phyloP scores from a whole-genome alignment of 2,888 invertebrate species.

The Oegoconia quadripuncta region DNA sequence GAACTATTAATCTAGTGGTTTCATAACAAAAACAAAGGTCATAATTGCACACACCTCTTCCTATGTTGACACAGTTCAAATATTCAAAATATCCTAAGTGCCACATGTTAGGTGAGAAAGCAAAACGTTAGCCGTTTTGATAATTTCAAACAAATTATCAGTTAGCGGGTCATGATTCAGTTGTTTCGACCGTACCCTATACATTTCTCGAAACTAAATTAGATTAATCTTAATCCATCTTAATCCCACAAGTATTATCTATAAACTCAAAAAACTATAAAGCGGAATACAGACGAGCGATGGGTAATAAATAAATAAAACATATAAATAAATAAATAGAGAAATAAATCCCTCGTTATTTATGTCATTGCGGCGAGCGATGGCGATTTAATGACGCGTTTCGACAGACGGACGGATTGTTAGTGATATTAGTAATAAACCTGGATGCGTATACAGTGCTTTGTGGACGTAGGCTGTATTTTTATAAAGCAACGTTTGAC shows the following conservation, averaged over 20 bases:
- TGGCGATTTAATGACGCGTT: slow-evolving; percentile 56
- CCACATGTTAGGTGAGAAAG: no score
- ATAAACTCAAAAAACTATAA: slow-evolving; percentile 11
- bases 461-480: slow-evolving; percentile 23
- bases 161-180: no score
- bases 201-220: background rate
- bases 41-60: no score
- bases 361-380: slow-evolving; percentile 49
- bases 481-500: slow-evolving; percentile 22
- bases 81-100: no score
- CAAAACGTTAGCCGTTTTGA: no score
- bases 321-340: slow-evolving; percentile 57
- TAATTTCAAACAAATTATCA: no score
- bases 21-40: no score
- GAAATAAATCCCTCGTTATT: slow-evolving; percentile 58
- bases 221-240: background rate
- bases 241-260: background rate
- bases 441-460: slow-evolving; percentile 7
- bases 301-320: slow-evolving; percentile 46
- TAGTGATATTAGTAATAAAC: slow-evolving; percentile 45
- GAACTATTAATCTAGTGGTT: no score
- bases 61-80: no score
- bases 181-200: background rate
- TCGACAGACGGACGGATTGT: slow-evolving; percentile 46
- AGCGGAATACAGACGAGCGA: slow-evolving; percentile 25